These are phyloP conservation scores for Meriones unguiculatus DNA, from an alignment of 2,113 vertebrate genomes.

Conservation along the genomic window DNA sequence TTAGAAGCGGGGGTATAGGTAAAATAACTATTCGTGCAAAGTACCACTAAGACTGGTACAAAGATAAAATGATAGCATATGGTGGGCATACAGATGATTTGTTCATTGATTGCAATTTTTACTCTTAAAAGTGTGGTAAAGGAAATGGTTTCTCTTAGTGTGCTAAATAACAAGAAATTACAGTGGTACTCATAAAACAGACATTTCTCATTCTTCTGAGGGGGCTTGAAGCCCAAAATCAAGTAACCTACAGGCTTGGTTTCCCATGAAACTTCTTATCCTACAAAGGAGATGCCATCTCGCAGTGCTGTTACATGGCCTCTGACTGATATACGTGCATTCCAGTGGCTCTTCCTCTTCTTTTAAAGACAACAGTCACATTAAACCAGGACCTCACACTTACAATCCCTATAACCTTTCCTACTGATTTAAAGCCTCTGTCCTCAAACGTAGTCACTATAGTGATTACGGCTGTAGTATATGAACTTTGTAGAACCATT, in stretches of 20 bases:
- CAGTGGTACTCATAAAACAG: background rate
- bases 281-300: background rate
- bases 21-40: background rate
- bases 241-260: background rate
- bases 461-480: background rate
- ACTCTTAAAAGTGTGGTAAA: background rate
- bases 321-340: background rate
- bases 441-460: background rate
- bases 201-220: background rate
- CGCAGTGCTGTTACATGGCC: background rate
- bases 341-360: background rate
- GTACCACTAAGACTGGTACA: background rate
- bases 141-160: background rate
- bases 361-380: background rate
- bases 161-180: background rate
- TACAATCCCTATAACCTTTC: background rate
- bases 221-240: background rate
- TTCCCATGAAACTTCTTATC: background rate
- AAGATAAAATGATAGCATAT: background rate
- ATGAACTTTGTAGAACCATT: background rate
- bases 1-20: background rate
- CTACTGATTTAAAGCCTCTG: background rate
- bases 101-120: background rate
- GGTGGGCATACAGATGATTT: background rate
- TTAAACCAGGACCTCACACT: background rate